Evolutionary conservation across 53 echinoderm and acorn worm species (phyloP).

Genomic region (Stichopus horrens): DNA sequence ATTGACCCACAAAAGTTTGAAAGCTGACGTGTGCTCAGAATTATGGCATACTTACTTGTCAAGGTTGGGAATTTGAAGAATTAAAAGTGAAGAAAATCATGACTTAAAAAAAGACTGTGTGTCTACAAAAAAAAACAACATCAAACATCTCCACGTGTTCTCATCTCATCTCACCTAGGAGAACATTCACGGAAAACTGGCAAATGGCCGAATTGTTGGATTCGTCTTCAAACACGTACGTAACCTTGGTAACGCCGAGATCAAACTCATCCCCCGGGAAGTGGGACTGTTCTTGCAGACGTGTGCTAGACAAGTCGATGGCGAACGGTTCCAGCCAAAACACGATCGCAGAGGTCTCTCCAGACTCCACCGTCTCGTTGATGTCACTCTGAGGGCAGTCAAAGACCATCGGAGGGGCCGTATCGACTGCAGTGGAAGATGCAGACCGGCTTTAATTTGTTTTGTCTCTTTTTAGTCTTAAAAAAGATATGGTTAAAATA

Average conservation of each 20-base stretch:
- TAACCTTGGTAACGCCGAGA: slow-evolving; percentile 19
- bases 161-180: background rate
- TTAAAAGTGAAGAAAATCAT: no score
- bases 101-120: no score
- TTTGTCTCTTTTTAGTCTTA: no score
- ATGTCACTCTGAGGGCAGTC: slow-evolving; percentile 1
- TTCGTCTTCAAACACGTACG: slow-evolving; percentile 17
- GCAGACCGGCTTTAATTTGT: no score
- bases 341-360: background rate
- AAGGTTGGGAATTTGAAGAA: no score
- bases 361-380: background rate
- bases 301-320: slow-evolving; percentile 12
- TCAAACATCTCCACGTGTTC: background rate
- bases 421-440: background rate
- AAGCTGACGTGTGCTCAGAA: no score
- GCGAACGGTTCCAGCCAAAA: slow-evolving; percentile 38
- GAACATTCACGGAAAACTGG: background rate
- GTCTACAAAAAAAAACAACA: background rate
- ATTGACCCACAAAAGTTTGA: no score
- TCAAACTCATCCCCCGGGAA: slow-evolving; percentile 19
- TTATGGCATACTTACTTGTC: no score
- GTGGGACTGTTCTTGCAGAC: background rate
- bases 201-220: background rate
- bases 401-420: background rate
- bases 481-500: no score